These are phyloP conservation scores for Ifrita kowaldi DNA, from an alignment of 2,113 vertebrate species.

Conservation along the genomic window DNA sequence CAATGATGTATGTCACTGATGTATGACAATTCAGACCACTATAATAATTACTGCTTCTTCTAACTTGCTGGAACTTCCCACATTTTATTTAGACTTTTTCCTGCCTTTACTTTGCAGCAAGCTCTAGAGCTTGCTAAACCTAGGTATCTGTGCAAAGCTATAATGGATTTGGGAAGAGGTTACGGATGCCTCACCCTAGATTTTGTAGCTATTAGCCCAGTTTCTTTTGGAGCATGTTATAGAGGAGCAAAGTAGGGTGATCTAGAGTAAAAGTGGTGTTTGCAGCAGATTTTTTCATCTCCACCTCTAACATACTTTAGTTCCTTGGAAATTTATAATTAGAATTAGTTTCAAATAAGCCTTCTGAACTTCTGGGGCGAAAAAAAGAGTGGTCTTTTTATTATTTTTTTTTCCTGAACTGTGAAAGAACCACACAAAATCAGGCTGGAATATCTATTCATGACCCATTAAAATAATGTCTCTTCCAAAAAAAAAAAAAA, in stretches of 20 bases:
- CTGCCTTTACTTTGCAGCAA: not conserved
- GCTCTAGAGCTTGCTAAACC: not conserved
- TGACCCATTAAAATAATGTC: not conserved
- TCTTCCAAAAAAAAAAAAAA: not conserved
- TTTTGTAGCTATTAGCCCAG: not conserved
- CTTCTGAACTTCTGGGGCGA: not conserved
- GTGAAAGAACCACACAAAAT: not conserved
- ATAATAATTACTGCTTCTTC: not conserved
- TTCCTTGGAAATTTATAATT: not conserved
- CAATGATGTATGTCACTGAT: not conserved
- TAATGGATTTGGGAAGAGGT: not conserved
- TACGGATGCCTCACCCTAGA: not conserved
- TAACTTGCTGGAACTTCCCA: not conserved
- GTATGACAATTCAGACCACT: not conserved
- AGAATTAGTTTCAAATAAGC: not conserved
- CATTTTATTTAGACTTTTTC: not conserved
- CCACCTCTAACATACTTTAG: not conserved
- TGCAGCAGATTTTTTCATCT: not conserved
- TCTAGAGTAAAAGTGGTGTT: not conserved
- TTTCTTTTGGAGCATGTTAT: not conserved
- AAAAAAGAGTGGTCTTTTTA: not conserved
- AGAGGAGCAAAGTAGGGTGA: not conserved
- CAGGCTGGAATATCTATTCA: not conserved
- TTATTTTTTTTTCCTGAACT: not conserved
- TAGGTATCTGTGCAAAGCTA: not conserved